These are phyloP conservation scores for Virgularia gustaviana DNA, from an alignment of 92 coral and sea anemone species.

Conservation along the genomic window DNA sequence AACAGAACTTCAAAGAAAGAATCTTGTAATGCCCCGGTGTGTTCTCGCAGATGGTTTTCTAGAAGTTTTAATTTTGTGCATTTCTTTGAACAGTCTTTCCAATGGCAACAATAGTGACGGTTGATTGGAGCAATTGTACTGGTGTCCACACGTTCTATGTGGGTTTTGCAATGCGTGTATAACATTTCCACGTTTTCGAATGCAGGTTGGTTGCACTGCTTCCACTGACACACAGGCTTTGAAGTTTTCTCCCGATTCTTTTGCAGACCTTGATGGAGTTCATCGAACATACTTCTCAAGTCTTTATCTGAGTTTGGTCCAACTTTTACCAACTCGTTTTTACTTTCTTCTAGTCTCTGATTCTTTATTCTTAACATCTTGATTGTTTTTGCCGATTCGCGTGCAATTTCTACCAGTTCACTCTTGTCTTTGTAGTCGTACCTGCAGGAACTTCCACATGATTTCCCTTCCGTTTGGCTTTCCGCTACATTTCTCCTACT, in stretches of 20 bases:
- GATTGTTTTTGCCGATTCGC: slow-evolving; percentile 21
- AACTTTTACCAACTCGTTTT: background rate
- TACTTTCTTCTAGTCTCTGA: slow-evolving; percentile 10
- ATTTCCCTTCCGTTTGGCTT: background rate
- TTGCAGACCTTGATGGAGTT: slow-evolving; percentile 8
- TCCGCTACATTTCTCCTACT: slow-evolving; percentile 5
- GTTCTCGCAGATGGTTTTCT: slow-evolving; percentile 28
- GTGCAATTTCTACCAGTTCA: slow-evolving; percentile 20
- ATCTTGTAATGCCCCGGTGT: slow-evolving; percentile 17
- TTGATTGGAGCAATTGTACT: slow-evolving; percentile 18
- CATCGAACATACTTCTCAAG: slow-evolving; percentile 5
- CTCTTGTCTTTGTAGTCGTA: slow-evolving; percentile 11
- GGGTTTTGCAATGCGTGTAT: slow-evolving; percentile 15
- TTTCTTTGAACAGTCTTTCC: slow-evolving; percentile 12
- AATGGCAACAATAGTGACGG: slow-evolving; percentile 14
- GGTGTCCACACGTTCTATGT: slow-evolving; percentile 27
- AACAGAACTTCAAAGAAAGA: slow-evolving; percentile 17
- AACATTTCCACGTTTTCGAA: slow-evolving; percentile 35
- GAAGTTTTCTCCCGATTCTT: background rate
- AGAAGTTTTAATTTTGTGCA: slow-evolving; percentile 28
- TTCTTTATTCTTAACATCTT: slow-evolving; percentile 11
- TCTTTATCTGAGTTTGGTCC: slow-evolving; percentile 23
- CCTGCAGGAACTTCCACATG: background rate
- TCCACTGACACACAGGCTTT: slow-evolving; percentile 28
- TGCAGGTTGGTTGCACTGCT: background rate